A percentile compares a stretch with the other conserved stretches of the same genome.
Evolutionary conservation across 92 coral and sea anemone genomes (phyloP).

Genomic region (Zoanthus sansibaricus): DNA sequence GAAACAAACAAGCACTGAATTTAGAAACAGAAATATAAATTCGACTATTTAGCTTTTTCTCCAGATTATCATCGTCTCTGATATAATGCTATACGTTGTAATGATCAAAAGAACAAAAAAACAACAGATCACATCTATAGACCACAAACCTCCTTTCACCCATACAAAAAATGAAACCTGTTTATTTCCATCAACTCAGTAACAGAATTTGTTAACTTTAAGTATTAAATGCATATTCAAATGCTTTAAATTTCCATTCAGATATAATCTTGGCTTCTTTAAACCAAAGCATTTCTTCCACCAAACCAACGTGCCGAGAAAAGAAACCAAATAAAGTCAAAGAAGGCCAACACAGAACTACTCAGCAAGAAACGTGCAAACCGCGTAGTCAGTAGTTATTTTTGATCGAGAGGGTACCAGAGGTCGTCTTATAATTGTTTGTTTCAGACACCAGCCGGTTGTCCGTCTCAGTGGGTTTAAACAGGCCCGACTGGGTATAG

Average conservation of each 20-base stretch:
- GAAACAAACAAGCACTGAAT: neutral
- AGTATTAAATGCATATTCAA: neutral
- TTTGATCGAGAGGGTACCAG: constrained; percentile 70
- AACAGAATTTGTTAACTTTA: neutral
- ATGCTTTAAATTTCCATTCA: neutral
- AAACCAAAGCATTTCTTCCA: constrained; percentile 1
- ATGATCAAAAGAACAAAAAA: too few species aligned
- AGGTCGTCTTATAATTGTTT: neutral
- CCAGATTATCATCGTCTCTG: too few species aligned
- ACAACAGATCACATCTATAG: too few species aligned
- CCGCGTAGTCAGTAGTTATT: constrained; percentile 20
- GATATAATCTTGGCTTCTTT: neutral
- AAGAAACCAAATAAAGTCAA: neutral
- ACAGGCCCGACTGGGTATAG: constrained; percentile 92
- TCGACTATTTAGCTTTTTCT: too few species aligned
- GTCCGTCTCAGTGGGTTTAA: constrained; percentile 95
- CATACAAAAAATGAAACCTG: too few species aligned
- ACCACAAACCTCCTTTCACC: too few species aligned
- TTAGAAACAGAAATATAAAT: neutral
- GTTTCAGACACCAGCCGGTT: neutral
- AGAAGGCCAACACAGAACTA: neutral
- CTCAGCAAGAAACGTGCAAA: neutral
- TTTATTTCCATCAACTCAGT: neutral
- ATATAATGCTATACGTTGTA: too few species aligned
- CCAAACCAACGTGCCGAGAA: neutral